phyloP scores from a whole-genome alignment of 2,888 invertebrate species.

The Oscheius sp. region DNA sequence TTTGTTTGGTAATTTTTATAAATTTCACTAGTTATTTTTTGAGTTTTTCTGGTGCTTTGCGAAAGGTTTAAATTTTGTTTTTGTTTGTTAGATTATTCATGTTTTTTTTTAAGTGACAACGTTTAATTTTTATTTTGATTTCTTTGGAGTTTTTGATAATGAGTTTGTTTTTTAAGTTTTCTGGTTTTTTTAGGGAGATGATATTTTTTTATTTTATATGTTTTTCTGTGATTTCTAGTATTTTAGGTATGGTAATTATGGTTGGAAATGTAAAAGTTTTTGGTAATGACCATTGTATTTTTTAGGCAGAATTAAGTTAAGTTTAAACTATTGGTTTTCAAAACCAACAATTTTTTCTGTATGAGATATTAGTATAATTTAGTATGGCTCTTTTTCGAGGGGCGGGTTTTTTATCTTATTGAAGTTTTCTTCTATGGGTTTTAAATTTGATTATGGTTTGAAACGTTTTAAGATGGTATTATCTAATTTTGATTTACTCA shows the following conservation, averaged over 20 bases:
- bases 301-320: slow-evolving; percentile 65
- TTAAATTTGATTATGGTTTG: slow-evolving; percentile 64
- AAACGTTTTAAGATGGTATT: slow-evolving; percentile 62
- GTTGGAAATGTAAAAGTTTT: slow-evolving; percentile 60
- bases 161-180: slow-evolving; percentile 55
- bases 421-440: slow-evolving; percentile 57
- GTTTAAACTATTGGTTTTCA: slow-evolving; percentile 68
- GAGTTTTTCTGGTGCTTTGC: slow-evolving; percentile 61
- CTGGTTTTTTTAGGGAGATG: slow-evolving; percentile 42
- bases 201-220: slow-evolving; percentile 64
- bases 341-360: slow-evolving; percentile 66
- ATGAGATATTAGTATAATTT: slow-evolving; percentile 62
- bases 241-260: slow-evolving; percentile 60
- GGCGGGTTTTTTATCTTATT: slow-evolving; percentile 59
- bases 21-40: slow-evolving; percentile 62
- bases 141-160: slow-evolving; percentile 63
- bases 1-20: slow-evolving; percentile 75
- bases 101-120: slow-evolving; percentile 60
- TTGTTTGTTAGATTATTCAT: slow-evolving; percentile 64
- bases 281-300: slow-evolving; percentile 62
- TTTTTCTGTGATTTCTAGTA: slow-evolving; percentile 63
- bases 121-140: slow-evolving; percentile 65
- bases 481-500: slow-evolving; percentile 64
- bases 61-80: slow-evolving; percentile 62
- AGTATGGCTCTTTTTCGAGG: slow-evolving; percentile 64